Evolutionary conservation across 2,113 vertebrate genomes (phyloP).

Genomic region (Climacteris rufus): DNA sequence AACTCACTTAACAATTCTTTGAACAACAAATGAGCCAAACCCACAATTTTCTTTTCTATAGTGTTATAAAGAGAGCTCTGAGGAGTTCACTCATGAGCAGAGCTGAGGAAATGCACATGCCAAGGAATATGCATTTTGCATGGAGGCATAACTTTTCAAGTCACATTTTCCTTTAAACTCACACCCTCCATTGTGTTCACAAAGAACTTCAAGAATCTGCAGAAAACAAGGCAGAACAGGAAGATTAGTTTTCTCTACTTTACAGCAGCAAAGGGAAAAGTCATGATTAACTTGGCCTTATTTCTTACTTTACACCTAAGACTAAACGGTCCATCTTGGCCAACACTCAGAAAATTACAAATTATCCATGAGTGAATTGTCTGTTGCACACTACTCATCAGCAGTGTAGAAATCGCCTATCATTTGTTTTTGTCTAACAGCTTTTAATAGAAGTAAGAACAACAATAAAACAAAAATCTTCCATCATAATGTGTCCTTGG

Average conservation of each 20-base stretch:
- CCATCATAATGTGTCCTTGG: fast-evolving
- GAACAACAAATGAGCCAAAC: background rate
- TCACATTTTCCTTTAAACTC: background rate
- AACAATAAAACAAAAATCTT: background rate
- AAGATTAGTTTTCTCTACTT: background rate
- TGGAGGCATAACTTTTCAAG: background rate
- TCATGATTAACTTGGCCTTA: background rate
- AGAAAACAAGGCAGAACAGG: background rate
- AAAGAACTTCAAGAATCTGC: background rate
- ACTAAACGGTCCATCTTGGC: background rate
- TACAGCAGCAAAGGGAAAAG: background rate
- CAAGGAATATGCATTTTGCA: background rate
- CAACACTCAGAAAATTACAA: background rate
- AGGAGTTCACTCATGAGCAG: background rate
- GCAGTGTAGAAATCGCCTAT: background rate
- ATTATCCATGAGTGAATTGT: background rate
- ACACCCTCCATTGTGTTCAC: background rate
- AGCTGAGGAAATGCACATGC: background rate
- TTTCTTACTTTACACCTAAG: background rate
- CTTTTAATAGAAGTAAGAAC: background rate
- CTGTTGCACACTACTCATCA: background rate
- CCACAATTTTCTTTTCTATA: background rate
- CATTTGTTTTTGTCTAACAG: background rate
- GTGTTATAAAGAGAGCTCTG: background rate
- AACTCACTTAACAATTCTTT: background rate